Percentiles rank a stretch among this genome's conserved stretches.
Conservation (phyloP, 2,113 vertebrate species). For the Zootoca vivipara region DNA sequence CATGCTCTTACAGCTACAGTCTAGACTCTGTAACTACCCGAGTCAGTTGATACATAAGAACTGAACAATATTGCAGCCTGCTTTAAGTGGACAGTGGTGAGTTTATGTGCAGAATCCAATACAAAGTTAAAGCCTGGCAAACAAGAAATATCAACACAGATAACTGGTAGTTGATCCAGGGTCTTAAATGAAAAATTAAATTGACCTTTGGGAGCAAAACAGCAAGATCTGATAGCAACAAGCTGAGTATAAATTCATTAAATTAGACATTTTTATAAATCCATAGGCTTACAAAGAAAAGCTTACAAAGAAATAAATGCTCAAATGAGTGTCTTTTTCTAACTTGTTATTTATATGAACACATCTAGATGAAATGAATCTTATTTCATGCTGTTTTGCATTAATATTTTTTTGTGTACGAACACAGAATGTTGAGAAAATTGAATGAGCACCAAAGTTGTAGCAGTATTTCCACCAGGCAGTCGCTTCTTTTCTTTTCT, state of each 20-base stretch:
- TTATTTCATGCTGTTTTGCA: conserved; percentile 14
- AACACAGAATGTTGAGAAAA: conserved; percentile 18
- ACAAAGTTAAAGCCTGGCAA: conserved; percentile 17
- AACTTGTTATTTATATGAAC: background rate
- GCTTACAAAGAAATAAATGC: conserved; percentile 4
- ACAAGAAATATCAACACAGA: background rate
- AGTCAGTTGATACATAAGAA: background rate
- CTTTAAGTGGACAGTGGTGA: background rate
- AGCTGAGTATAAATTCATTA: conserved; percentile 1
- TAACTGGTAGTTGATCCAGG: background rate
- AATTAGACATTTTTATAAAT: conserved; percentile 2
- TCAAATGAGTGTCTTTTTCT: background rate
- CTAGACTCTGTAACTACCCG: background rate
- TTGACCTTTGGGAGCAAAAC: background rate
- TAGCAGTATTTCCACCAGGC: background rate
- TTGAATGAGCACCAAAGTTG: conserved; percentile 22
- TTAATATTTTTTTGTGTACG: conserved; percentile 38
- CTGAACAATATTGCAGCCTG: background rate
- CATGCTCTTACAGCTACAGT: background rate
- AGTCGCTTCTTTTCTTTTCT: no score
- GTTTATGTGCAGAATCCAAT: background rate
- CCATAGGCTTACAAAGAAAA: conserved; percentile 22
- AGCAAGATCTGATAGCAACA: background rate
- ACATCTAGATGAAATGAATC: background rate
- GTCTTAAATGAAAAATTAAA: conserved; percentile 13